Conservation (phyloP, 2,797 vertebrate genomes). For the Psittacula echo region DNA sequence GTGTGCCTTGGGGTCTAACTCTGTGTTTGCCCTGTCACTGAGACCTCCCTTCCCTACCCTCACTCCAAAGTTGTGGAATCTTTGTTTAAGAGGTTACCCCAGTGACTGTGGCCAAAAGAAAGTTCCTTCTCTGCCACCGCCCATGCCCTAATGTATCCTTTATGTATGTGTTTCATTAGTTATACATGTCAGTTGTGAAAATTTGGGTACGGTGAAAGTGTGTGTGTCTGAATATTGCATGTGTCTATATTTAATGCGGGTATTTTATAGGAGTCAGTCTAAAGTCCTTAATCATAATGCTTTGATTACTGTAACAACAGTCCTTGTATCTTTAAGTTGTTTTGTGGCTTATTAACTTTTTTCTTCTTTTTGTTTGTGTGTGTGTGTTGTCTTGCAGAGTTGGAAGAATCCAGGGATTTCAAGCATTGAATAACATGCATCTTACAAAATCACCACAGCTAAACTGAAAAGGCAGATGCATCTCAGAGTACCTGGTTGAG, state of each 20-base stretch:
- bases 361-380: neutral
- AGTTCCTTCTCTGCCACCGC: accelerated
- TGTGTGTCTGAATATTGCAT: neutral
- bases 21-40: neutral
- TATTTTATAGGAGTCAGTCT: neutral
- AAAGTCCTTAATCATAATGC: neutral
- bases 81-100: neutral
- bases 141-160: accelerated
- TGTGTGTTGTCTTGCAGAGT: conserved; percentile 71
- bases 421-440: neutral
- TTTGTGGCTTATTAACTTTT: neutral
- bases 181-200: neutral
- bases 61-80: neutral
- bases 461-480: conserved; percentile 41
- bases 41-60: neutral
- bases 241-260: neutral
- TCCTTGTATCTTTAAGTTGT: neutral
- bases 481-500: conserved; percentile 27
- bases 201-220: neutral
- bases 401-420: conserved; percentile 55
- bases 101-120: neutral
- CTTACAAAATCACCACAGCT: conserved; percentile 30
- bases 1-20: neutral
- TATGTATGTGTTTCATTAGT: neutral
- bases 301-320: neutral